Base-by-base conservation (phyloP, 2,113 vertebrate genomes). In the Callipepla squamata region DNA sequence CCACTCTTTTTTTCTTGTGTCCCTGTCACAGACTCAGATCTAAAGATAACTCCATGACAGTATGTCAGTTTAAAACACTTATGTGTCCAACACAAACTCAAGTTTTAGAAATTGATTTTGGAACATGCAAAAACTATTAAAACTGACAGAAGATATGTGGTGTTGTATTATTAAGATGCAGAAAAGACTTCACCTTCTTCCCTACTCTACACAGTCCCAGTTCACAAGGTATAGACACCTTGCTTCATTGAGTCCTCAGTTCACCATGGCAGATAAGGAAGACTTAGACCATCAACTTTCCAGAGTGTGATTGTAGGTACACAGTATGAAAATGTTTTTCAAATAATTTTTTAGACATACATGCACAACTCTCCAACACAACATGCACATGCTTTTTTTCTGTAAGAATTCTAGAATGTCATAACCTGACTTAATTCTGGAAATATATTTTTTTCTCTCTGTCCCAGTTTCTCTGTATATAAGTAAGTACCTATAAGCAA, bases 81-180 rank as follows among this genome's bases (percentile, higher is more conserved):
- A 67, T 28, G 57, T 53, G n/a, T 74, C 61, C 28, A 47, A 89
- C 11, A 47, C 32, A 95, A 77, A 10, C 13, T 70, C 51, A 63
- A 76, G 42, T 79, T 16, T 42, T 50, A 80, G 80, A 90, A 38
- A 86, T 19, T 84, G 73, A 92, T 86, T 88, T 63, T 89, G 55
- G 36, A 86, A 9, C 67, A 57, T 47, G 76, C 30, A 80, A 93
- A 92, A 90, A 26, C 82, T 84, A 87, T 67, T 78, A 84, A 92
- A 94, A 57, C 32, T 70, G 72, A 66, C 59, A 59, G 51, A 88
- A 90, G 55, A 66, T 65, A 87, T 62, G 74, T 48, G 16, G 15
- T 11, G 2, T 6, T 69, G 28, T 74, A 73, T 66, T 25, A 67
- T 47, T 89, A 72, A 44, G 22, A 73, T 44, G 17, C n/a, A 86